Evolutionary conservation across 2,797 vertebrate genomes (phyloP).

Genomic region (Poeciliopsis gracilis): DNA sequence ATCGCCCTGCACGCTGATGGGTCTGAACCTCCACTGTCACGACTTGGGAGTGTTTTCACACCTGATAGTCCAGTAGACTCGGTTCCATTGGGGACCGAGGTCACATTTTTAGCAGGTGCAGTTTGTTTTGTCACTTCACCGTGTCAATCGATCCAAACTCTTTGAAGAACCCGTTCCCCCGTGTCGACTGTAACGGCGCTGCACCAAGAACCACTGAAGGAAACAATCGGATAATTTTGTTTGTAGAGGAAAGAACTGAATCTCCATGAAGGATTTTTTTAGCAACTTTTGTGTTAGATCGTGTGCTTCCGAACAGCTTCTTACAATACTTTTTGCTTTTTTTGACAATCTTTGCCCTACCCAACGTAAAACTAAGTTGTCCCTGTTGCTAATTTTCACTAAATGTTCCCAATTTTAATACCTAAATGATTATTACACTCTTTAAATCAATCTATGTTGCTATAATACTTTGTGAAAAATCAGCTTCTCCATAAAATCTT

Average conservation of each 20-base stretch:
- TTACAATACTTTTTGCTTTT: neutral
- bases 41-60: neutral
- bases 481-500: neutral
- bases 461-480: neutral
- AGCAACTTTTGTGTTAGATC: neutral
- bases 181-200: too few relatives aligned
- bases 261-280: neutral
- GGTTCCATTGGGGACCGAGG: too few relatives aligned
- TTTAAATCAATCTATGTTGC: neutral
- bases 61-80: too few relatives aligned
- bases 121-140: too few relatives aligned
- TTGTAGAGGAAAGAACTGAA: neutral
- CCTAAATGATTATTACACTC: neutral
- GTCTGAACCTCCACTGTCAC: conserved; percentile 1
- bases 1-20: too few relatives aligned
- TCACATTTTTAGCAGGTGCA: too few relatives aligned
- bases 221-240: neutral
- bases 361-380: neutral
- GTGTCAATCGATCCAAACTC: too few relatives aligned
- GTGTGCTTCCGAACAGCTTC: neutral
- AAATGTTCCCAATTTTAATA: neutral
- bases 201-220: too few relatives aligned
- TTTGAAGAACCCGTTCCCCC: too few relatives aligned
- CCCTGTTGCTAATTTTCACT: neutral
- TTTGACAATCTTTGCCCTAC: neutral